Conservation (phyloP, 2,113 vertebrate species). For the Mesocricetus auratus region DNA sequence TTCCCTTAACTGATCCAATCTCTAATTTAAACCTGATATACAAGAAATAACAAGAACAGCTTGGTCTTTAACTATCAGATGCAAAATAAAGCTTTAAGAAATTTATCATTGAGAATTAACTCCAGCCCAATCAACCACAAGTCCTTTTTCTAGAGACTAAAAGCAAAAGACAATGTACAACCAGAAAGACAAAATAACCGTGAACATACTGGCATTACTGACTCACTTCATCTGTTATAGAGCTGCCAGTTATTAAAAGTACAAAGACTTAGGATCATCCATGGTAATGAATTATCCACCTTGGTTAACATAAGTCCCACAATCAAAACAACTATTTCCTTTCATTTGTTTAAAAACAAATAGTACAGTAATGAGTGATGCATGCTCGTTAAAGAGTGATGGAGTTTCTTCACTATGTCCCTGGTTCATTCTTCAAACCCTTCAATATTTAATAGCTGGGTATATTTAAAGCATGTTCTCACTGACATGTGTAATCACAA, state of each 20-base stretch:
- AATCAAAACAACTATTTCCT: slow-evolving; percentile 54
- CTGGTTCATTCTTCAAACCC: slow-evolving; percentile 58
- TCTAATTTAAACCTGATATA: not conserved
- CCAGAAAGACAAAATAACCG: slow-evolving; percentile 19
- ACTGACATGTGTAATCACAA: slow-evolving; percentile 80
- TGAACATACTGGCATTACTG: not conserved
- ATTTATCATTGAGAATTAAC: not conserved
- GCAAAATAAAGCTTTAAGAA: slow-evolving; percentile 17
- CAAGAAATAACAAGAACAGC: slow-evolving; percentile 7
- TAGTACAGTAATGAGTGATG: slow-evolving; percentile 26
- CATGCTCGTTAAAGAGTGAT: slow-evolving; percentile 14
- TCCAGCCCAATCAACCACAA: not conserved
- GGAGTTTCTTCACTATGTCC: slow-evolving; percentile 25
- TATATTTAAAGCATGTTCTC: slow-evolving; percentile 79
- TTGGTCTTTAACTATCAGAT: not conserved
- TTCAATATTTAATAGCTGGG: slow-evolving; percentile 69
- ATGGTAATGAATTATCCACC: slow-evolving; percentile 37
- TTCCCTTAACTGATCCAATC: not conserved
- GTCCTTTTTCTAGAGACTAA: not conserved
- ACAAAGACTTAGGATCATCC: not conserved
- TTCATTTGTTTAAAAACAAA: slow-evolving; percentile 66
- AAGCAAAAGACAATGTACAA: not conserved
- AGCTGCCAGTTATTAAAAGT: slow-evolving; percentile 28
- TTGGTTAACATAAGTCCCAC: slow-evolving; percentile 56
- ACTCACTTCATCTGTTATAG: not conserved